Percentiles rank a stretch among this genome's conserved stretches.
phyloP scores from a whole-genome alignment of 1,140 invertebrate genomes.

The Zaprionus taronus region DNA sequence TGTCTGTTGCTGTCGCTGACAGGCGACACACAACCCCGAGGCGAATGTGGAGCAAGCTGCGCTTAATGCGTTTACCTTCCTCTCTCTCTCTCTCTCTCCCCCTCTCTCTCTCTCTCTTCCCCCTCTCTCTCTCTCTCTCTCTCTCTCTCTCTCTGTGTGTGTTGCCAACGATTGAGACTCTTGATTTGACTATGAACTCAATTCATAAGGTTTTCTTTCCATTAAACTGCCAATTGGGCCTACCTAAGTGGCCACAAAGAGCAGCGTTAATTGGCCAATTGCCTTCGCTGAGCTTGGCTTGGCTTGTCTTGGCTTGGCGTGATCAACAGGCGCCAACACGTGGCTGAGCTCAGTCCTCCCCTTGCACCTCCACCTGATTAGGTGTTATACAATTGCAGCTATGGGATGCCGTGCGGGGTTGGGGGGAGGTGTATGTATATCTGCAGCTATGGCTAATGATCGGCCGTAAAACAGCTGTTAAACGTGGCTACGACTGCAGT shows the following conservation, averaged over 20 bases:
- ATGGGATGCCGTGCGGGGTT: not conserved
- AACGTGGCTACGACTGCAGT: not conserved
- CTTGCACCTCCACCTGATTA: not conserved
- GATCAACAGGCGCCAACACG: conserved; percentile 25
- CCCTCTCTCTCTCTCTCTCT: not conserved
- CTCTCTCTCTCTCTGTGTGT: not conserved
- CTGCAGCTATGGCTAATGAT: conserved; percentile 26
- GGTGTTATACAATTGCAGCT: conserved; percentile 35
- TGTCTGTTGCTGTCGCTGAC: conserved; percentile 4
- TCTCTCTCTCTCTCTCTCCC: not conserved
- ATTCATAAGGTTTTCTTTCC: conserved; percentile 32
- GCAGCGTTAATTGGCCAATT: conserved; percentile 44
- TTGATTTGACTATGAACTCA: conserved; percentile 20
- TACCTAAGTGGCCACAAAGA: conserved; percentile 38
- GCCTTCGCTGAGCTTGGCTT: not conserved
- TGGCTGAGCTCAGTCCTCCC: not conserved
- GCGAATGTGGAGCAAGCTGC: conserved; percentile 25
- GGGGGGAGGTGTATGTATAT: not conserved
- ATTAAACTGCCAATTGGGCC: conserved; percentile 39
- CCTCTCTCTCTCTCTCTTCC: not conserved
- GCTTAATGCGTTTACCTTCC: conserved; percentile 17
- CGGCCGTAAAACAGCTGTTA: conserved; percentile 23
- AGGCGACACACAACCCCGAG: conserved; percentile 1
- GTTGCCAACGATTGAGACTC: not conserved
- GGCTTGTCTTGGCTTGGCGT: not conserved